These are phyloP conservation scores for Drosophila leontia DNA, from an alignment of 1,140 invertebrate genomes.

Conservation along the genomic window DNA sequence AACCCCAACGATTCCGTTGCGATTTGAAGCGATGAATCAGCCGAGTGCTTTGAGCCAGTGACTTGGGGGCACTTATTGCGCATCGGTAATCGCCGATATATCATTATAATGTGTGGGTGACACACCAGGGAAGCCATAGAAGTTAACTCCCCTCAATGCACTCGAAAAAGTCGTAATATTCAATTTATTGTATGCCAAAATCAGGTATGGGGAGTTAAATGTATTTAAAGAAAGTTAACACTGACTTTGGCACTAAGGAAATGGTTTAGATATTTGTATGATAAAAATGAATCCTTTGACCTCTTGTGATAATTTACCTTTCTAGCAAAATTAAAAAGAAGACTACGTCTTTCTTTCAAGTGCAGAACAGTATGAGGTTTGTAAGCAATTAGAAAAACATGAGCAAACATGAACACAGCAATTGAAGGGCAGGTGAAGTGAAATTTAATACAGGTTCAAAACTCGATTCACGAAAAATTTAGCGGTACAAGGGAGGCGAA, in stretches of 20 bases:
- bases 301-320: neutral
- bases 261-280: neutral
- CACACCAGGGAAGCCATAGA: conserved; percentile 61
- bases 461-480: conserved; percentile 58
- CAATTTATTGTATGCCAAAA: neutral
- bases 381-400: conserved; percentile 76
- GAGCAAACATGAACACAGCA: conserved; percentile 77
- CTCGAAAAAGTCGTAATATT: conserved; percentile 10
- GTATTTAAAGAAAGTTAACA: neutral
- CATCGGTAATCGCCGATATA: conserved; percentile 52
- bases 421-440: conserved; percentile 63
- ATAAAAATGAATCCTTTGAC: neutral
- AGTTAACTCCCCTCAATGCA: conserved; percentile 29
- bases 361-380: conserved; percentile 11
- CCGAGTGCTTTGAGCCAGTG: conserved; percentile 29
- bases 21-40: conserved; percentile 48
- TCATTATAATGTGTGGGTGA: conserved; percentile 56
- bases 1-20: conserved; percentile 29
- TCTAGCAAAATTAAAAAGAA: neutral
- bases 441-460: conserved; percentile 63
- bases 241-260: neutral
- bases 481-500: conserved; percentile 30
- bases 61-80: conserved; percentile 47
- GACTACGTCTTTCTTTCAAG: neutral
- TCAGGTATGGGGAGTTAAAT: too few species aligned